A percentile compares a stretch with the other conserved stretches of the same genome.
These are phyloP conservation scores for Leptinotarsa peninsularis DNA, from an alignment of 2,888 invertebrate genomes.

Conservation along the genomic window DNA sequence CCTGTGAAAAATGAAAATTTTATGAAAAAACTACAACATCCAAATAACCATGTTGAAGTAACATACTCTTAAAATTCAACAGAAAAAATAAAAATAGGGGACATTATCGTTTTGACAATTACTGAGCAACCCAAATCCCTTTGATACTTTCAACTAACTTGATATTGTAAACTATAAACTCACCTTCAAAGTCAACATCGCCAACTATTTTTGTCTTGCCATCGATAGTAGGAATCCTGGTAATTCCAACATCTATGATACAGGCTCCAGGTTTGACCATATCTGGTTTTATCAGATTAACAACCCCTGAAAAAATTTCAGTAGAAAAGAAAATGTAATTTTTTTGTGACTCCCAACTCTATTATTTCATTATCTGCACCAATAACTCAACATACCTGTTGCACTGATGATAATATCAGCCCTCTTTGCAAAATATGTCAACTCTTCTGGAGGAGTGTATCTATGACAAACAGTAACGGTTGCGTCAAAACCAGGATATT, in stretches of 20 bases:
- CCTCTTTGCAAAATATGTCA: conserved; percentile 75
- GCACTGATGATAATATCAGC: conserved; percentile 86
- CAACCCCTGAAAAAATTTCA: conserved; percentile 70
- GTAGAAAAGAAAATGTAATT: background rate
- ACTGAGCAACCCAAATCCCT: too few species aligned
- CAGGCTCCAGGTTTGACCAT: conserved; percentile 92
- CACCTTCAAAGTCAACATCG: conserved; percentile 89
- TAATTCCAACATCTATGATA: conserved; percentile 91
- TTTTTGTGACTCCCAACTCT: background rate
- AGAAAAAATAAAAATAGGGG: too few species aligned
- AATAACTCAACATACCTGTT: conserved; percentile 69
- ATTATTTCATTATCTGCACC: background rate
- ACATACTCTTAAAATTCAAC: too few species aligned
- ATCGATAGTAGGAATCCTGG: conserved; percentile 73
- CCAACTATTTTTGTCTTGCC: conserved; percentile 84
- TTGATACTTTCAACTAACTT: too few species aligned
- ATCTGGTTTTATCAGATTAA: conserved; percentile 80
- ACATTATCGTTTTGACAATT: too few species aligned
- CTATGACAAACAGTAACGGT: conserved; percentile 93
- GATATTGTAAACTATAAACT: background rate
- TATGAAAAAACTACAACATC: background rate
- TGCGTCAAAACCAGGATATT: conserved; percentile 80
- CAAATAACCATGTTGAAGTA: background rate
- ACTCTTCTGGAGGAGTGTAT: conserved; percentile 83
- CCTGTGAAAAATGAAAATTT: conserved; percentile 63